Evolutionary conservation across 1,140 invertebrate genomes (phyloP).

Genomic region (Sminthurinus signatus): DNA sequence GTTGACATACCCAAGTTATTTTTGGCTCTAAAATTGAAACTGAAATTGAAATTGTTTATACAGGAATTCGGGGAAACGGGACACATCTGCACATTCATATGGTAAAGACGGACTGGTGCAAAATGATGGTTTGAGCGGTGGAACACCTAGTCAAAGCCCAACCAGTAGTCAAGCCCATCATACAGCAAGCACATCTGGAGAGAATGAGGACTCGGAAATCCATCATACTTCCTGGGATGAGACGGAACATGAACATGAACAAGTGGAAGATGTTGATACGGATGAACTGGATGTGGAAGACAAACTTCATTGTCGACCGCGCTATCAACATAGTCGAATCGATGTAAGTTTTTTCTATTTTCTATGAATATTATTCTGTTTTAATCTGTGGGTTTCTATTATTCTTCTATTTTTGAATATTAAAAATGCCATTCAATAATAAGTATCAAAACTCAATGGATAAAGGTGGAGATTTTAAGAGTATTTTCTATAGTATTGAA

Average conservation of each 20-base stretch:
- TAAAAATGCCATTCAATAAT: too few relatives aligned
- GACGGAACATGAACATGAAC: constrained; percentile 19
- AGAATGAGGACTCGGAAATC: constrained; percentile 36
- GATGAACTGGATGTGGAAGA: constrained; percentile 33
- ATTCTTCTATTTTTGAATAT: too few relatives aligned
- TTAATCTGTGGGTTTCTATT: neutral
- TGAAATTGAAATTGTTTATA: too few relatives aligned
- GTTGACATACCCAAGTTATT: constrained; percentile 2
- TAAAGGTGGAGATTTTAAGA: neutral
- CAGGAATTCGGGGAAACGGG: constrained; percentile 18
- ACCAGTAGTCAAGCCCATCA: neutral
- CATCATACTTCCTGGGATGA: constrained; percentile 9
- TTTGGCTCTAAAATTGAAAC: too few relatives aligned
- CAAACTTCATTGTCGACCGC: constrained; percentile 39
- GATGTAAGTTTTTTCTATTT: constrained; percentile 36
- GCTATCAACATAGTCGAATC: constrained; percentile 41
- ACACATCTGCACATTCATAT: constrained; percentile 11
- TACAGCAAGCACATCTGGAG: neutral
- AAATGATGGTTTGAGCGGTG: constrained; percentile 52
- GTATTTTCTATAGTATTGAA: too few relatives aligned
- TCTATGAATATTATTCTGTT: neutral
- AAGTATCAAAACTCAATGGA: neutral
- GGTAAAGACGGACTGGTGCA: constrained; percentile 36
- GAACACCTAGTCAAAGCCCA: neutral
- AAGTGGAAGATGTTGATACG: constrained; percentile 21